Base-by-base conservation (phyloP, 2,888 invertebrate species). In the Deilephila porcellus region DNA sequence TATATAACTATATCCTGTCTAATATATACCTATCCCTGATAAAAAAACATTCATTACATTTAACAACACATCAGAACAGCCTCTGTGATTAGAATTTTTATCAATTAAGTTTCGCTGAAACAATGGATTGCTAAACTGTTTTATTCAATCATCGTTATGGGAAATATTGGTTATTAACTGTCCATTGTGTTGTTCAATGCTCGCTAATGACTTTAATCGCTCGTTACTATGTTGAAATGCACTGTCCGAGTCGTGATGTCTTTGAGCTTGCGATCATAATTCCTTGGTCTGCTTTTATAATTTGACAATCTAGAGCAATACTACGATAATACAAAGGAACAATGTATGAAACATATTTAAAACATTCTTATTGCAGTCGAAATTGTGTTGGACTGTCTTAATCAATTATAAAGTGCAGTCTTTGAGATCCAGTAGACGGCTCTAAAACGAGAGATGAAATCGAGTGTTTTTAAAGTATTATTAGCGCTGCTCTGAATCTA, bases 121-220 rank as follows among this genome's bases (percentile, higher is more conserved):
- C 90, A 91, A 90, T 89, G 74, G 89, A 83, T 90, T 90, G 88
- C 86, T 82, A 86, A 86, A 89, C 80, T 83, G 84, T 85, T 88
- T 86, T 83, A 83, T 84, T 85, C 81, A 82, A 82, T 84, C 81
- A 80, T 77, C 78, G 73, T 71, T 83, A 86, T 90, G 88, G 85
- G 90, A 90, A 87, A 80, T 77, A 72, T 81, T 81, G 73, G 79
- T 82, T 80, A 83, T 80, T 78, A 34, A 63, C 77, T 76, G 79
- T 74, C 86, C 77, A 88, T 90, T 90, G 90, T 90, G 75, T 80
- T 76, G 78, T 83, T 78, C 77, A 81, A 79, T 81, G 70, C 72
- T 77, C 75, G 67, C 70, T 71, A 71, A 34, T 11, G 20, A 34
- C 17, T 59, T 56, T 59, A 71, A 20, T 60, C 19, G 52, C 52